A percentile compares a stretch with the other conserved stretches of the same genome.
Conservation (phyloP, 2,113 vertebrate species). For the Porphyrio hochstetteri region DNA sequence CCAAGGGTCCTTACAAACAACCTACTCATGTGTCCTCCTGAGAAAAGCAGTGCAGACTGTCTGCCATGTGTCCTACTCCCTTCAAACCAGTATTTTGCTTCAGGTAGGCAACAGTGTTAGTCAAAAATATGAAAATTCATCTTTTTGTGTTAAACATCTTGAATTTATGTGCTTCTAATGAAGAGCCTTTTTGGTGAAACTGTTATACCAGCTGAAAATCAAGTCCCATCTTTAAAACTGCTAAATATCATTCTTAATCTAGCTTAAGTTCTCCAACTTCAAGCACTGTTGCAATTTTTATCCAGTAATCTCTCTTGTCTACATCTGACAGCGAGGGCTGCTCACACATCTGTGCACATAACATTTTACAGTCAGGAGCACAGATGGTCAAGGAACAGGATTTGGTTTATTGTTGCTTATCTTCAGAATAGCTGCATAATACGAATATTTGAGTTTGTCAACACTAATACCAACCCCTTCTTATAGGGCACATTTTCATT, state of each 20-base stretch:
- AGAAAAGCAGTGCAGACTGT: background rate
- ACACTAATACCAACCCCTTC: background rate
- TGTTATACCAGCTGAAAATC: background rate
- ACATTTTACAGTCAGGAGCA: background rate
- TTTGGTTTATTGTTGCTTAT: background rate
- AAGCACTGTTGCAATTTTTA: background rate
- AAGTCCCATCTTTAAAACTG: background rate
- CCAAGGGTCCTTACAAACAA: background rate
- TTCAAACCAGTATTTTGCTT: background rate
- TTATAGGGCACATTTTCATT: background rate
- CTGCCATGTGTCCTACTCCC: background rate
- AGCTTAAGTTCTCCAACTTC: background rate
- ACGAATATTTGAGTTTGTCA: background rate
- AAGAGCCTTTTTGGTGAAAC: background rate
- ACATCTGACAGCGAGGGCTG: background rate
- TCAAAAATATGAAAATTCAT: background rate
- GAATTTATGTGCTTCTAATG: background rate
- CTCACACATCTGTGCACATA: background rate
- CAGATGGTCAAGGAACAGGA: background rate
- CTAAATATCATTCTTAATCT: background rate
- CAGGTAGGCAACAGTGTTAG: background rate
- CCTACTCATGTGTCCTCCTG: rapidly evolving
- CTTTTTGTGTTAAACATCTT: background rate
- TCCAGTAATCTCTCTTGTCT: background rate
- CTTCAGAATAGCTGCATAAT: background rate